Conservation (phyloP, 2,888 invertebrate species). For the Rhagophthalmus giganteus region DNA sequence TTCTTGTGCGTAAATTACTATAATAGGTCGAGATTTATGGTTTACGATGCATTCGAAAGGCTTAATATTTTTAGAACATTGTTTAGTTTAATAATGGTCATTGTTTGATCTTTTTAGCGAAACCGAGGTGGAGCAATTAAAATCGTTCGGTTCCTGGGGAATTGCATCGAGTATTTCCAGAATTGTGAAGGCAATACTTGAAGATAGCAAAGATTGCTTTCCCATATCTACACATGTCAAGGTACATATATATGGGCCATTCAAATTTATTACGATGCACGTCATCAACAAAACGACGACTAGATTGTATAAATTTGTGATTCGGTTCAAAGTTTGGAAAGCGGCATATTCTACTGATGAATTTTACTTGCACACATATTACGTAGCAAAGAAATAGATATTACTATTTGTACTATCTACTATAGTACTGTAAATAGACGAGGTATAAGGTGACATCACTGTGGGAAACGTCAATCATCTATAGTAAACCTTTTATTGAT, state of each 20-base stretch:
- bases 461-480: no score
- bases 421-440: no score
- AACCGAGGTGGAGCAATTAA: conserved; percentile 79
- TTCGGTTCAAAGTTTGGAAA: no score
- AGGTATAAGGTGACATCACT: no score
- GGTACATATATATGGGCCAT: conserved; percentile 57
- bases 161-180: conserved; percentile 77
- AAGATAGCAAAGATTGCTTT: conserved; percentile 72
- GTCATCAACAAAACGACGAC: no score
- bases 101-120: conserved; percentile 60
- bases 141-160: conserved; percentile 88
- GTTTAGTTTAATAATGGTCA: neutral
- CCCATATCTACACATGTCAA: conserved; percentile 76
- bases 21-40: conserved; percentile 15
- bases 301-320: no score
- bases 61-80: neutral
- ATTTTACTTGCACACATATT: no score
- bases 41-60: conserved; percentile 6
- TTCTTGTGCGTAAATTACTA: conserved; percentile 7
- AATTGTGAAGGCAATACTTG: conserved; percentile 68
- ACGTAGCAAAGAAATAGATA: no score
- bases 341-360: no score
- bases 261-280: no score
- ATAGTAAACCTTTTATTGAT: no score
- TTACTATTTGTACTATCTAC: no score